Base-by-base conservation (phyloP, 2,888 invertebrate species). In the Lissocephala sabroskyi region DNA sequence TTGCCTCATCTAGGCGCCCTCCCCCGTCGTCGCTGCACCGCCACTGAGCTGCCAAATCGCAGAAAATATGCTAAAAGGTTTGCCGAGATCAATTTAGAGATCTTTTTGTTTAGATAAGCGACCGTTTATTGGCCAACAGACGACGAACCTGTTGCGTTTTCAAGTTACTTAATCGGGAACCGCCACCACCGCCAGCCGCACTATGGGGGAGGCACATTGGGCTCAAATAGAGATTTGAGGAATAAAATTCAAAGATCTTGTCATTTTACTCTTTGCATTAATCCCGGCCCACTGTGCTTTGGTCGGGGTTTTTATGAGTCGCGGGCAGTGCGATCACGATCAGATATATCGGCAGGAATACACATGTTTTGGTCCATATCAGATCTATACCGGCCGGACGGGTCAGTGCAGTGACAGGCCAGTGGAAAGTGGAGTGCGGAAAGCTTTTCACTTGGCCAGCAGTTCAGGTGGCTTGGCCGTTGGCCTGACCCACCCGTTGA, bases 21-120 rank as follows among this genome's bases (percentile, higher is more conserved):
- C 7, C 23, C 7, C 7, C 3, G 23, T 23, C 23, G 23, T 5
- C 3, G 23, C 35, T 13, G 7, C 35, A 16, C 10, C 5, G 14
- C 6, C 14, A 16, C 14, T 40, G 36, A 37, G 57, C 73, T 77
- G 68, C 75, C 71, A 70, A 70, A 70, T 70, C 77, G 66, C 68
- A 63, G 75, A 70, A 78, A 78, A 76, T 76, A 74, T 74, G 79
- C 79, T 79, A 77, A 74, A 76, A 74, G 79, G 79, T 74, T 77
- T 74, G 66, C 64, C 71, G 66, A 77, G 68, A 70, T 70, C 74
- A 77, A 75, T 73, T 73, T 74, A 66, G 56, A 74, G 74, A 74
- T 74, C 70, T 32, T 71, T 70, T 53, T 66, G 71, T 77, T 66
- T 53, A 79, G 74, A 74, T 74, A 74, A 70, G 59, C 52, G 46